Base-by-base conservation (phyloP, 2,888 invertebrate genomes). In the Cheilosia scutellata region DNA sequence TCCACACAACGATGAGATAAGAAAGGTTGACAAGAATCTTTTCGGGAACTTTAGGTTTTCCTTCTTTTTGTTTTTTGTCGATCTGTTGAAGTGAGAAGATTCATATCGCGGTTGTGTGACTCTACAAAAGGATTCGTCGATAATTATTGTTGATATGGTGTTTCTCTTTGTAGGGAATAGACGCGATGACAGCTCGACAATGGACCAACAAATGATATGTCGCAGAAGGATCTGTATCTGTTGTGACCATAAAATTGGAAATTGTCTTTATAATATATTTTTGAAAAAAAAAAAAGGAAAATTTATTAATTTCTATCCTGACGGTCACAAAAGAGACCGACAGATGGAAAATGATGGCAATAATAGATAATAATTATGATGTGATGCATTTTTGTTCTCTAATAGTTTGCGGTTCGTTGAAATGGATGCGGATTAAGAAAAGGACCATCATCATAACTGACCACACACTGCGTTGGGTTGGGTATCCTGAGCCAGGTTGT, bases 31-130 rank as follows among this genome's bases (percentile, higher is more conserved):
- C 70, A 70, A 66, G 78, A 40, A 79, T 65, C 27, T 27, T 20
- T 20, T 16, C 9, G 60, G 44, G 62, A 47, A 53, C 47, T 47
- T 33, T 68, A 47, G 60, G 51, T 11, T 16, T 49, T 68, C 51
- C 5, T 25, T 44, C 33, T 49, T 55, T 57, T 9, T 49, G 1
- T 55, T 33, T 57, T 66, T 53, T 68, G 33, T 51, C 20, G 65
- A 68, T 79, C 60, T 80, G 55, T 13, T 37, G 66, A 86, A 79
- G 84, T 84, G 84, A 84, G 84, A 79, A 80, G 80, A 80, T 86
- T 86, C 72, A 51, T 77, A 86, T 86, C 86, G 80, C 51, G 66
- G 49, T 29, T 51, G 60, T 49, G 77, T 74, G 55, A 70, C 53
- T 62, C 33, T 71, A 1, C 51, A 58, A 66, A 58, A 66, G 75